Percentiles rank a stretch among this genome's conserved stretches.
Evolutionary conservation across 1,140 invertebrate species (phyloP).

Genomic region (Oreohelix idahoensis): DNA sequence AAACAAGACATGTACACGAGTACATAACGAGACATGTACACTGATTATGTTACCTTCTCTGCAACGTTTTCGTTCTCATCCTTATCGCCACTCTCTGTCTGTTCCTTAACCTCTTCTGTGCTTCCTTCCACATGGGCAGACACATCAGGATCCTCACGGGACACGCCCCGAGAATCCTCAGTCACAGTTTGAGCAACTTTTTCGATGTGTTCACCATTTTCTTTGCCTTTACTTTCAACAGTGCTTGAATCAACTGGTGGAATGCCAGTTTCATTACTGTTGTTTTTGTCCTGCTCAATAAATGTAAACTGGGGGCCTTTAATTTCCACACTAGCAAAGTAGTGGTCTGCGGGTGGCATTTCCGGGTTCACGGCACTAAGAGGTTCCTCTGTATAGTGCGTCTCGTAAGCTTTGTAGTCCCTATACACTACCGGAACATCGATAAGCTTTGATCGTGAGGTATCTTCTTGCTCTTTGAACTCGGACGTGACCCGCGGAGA

Average conservation of each 20-base stretch:
- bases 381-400: conserved; percentile 29
- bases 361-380: conserved; percentile 12
- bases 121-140: neutral
- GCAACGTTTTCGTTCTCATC: conserved; percentile 6
- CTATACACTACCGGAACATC: conserved; percentile 33
- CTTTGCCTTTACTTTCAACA: neutral
- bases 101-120: neutral
- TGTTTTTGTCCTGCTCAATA: neutral
- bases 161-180: neutral
- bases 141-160: too few relatives aligned
- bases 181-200: neutral
- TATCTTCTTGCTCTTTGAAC: neutral
- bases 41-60: neutral
- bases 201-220: neutral
- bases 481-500: neutral
- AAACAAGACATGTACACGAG: too few relatives aligned
- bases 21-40: neutral
- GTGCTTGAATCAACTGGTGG: neutral
- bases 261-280: neutral
- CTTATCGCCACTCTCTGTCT: neutral
- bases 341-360: conserved; percentile 12
- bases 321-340: neutral
- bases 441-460: neutral
- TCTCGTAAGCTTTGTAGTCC: conserved; percentile 15
- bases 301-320: neutral